Evolutionary conservation across 2,797 vertebrate genomes (phyloP).

Genomic region (Fistularia tabacaria): DNA sequence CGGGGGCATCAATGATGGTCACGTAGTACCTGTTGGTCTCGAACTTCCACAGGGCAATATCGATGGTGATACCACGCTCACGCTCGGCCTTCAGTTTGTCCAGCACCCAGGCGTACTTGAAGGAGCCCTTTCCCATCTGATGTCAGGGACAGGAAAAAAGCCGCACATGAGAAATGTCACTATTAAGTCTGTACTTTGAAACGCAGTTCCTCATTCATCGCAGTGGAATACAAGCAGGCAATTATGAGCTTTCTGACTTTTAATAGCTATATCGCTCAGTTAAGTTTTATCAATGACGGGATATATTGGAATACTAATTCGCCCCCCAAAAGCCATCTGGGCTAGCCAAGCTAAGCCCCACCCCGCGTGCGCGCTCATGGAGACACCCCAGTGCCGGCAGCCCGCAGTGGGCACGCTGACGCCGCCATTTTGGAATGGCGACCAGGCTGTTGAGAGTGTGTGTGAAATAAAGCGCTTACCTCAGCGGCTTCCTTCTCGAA

Average conservation of each 20-base stretch:
- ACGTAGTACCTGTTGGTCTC: conserved; percentile 78
- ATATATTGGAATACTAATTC: no score
- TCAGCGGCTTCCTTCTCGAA: conserved; percentile 83
- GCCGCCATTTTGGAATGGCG: conserved; percentile 72
- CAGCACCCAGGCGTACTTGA: conserved; percentile 82
- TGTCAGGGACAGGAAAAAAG: no score
- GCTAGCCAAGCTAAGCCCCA: conserved; percentile 35
- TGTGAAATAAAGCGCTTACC: conserved; percentile 42
- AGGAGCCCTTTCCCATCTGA: conserved; percentile 84
- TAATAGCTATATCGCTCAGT: no score
- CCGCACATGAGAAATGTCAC: no score
- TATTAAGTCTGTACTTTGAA: no score
- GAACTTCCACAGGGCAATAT: conserved; percentile 84
- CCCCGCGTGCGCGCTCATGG: conserved; percentile 59
- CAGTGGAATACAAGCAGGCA: no score
- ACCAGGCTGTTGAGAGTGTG: not conserved
- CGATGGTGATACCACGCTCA: conserved; percentile 82
- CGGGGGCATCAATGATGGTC: conserved; percentile 80
- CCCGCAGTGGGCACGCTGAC: conserved; percentile 50
- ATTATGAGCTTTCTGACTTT: no score
- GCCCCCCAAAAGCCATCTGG: conserved; percentile 1
- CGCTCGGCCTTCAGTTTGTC: conserved; percentile 82
- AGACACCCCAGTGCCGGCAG: conserved; percentile 61
- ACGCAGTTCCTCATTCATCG: no score
- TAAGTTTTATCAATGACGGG: no score